Conservation (phyloP, 2,888 invertebrate genomes). For the Zeuzera pyrina region DNA sequence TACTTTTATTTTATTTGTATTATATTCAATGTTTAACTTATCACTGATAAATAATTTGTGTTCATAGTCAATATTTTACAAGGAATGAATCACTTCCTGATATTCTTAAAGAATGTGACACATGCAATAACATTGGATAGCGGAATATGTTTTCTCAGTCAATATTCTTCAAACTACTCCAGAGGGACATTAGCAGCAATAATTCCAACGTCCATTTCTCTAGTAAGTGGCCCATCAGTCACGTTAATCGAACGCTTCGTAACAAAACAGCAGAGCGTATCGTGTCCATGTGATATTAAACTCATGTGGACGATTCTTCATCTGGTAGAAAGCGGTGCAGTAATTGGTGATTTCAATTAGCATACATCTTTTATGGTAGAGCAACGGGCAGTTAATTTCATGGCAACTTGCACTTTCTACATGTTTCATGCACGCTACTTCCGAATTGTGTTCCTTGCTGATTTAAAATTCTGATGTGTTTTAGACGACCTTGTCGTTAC, state of each 20-base stretch:
- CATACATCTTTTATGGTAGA: constrained; percentile 42
- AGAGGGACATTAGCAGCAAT: constrained; percentile 12
- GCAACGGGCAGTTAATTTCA: constrained; percentile 39
- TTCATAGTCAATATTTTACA: too few species aligned
- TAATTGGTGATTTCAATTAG: constrained; percentile 57
- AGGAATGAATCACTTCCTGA: too few species aligned
- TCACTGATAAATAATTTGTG: too few species aligned
- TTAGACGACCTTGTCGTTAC: constrained; percentile 23
- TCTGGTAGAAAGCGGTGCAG: constrained; percentile 25
- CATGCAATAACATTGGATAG: too few species aligned
- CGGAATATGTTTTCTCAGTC: constrained; percentile 3
- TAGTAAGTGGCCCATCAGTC: constrained; percentile 14
- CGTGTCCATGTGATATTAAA: constrained; percentile 35
- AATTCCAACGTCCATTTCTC: constrained; percentile 11
- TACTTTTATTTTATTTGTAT: too few species aligned
- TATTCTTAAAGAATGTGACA: too few species aligned
- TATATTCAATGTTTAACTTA: too few species aligned
- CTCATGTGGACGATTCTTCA: constrained; percentile 30
- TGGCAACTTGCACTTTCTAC: constrained; percentile 60
- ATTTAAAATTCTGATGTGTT: constrained; percentile 39
- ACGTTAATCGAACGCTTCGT: constrained; percentile 18
- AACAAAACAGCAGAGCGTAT: constrained; percentile 13
- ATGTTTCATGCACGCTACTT: constrained; percentile 42
- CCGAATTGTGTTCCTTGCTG: constrained; percentile 36
- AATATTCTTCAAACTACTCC: too few species aligned